Base-by-base conservation (phyloP, 1,140 invertebrate species). In the Drosophila hydei region DNA sequence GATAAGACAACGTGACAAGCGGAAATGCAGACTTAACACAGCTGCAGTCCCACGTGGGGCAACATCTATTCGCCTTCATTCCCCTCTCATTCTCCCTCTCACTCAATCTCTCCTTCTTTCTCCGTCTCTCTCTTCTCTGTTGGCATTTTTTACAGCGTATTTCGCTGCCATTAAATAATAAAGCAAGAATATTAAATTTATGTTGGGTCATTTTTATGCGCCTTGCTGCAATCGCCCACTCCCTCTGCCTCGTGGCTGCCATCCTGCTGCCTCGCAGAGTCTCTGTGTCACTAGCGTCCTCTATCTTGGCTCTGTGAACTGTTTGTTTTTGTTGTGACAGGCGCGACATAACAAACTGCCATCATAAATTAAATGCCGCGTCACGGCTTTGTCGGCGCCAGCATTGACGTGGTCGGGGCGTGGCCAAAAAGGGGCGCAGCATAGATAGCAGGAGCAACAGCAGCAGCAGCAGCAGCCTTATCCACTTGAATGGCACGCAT, bases 181-280 rank as follows among this genome's bases (percentile, higher is more conserved):
- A 90, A 90, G 76, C 87, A 77, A 77, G 73, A 79, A 90, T 90
- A 90, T 90, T 90, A 88, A 90, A 90, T 90, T 90, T 90, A 90
- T 90, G 87, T 80, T 80, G 68, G 87, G 88, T 88, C 83, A 90
- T 90, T 90, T 89, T 90, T 90, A 83, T 90, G 58, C 67, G 56
- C 69, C 69, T 60, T 36, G 30, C 40, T 55, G 14, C 8, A 21
- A 19, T 56, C 43, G 51, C 59, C 38, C 36, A 14, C 18, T 25
- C 51, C 23, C 27, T 4, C 36, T 30, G 14, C 33, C 42, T 7
- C 60, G 50, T 16, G 38, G 5, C 38, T 42, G 38, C 9, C 18
- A 16, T 27, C 48, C 45, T 60, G 27, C 56, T 43, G 30, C 12
- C 47, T 70, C 23, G 45, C 54, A 33, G 42, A 51, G 43, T 63